Conservation (phyloP, 2,113 vertebrate genomes). For the Fregata magnificens region DNA sequence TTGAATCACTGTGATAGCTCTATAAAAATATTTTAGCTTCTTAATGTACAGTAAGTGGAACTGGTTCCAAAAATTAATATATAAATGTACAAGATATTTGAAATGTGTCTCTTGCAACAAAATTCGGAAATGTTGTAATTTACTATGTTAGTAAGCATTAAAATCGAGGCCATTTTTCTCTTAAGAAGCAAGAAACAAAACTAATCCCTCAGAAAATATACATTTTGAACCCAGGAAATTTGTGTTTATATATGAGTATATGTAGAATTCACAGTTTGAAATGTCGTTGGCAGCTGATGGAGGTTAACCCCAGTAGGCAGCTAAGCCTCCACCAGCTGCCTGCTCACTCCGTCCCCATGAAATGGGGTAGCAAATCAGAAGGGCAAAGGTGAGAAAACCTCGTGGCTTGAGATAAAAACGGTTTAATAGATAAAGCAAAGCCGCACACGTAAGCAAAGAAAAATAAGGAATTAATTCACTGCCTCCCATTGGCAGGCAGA, state of each 20-base stretch:
- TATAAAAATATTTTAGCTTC: not conserved
- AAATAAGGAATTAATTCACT: not conserved
- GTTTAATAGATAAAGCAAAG: not conserved
- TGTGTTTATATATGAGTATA: not conserved
- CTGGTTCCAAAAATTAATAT: not conserved
- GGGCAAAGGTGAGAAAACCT: not conserved
- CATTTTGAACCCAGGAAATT: not conserved
- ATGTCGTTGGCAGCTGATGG: not conserved
- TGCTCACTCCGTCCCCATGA: rapidly evolving
- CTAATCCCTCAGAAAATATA: not conserved
- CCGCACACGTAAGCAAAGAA: no score
- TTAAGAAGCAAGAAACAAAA: not conserved
- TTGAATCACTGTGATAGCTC: not conserved
- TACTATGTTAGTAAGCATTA: not conserved
- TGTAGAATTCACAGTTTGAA: not conserved
- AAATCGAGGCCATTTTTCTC: not conserved
- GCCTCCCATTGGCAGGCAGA: not conserved
- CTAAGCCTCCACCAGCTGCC: not conserved
- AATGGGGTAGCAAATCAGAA: not conserved
- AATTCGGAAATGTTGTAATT: not conserved
- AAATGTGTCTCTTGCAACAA: not conserved
- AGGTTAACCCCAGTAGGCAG: not conserved
- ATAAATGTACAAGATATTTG: not conserved
- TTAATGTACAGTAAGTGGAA: not conserved
- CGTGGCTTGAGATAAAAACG: rapidly evolving